Evolutionary conservation across 2,797 vertebrate species (phyloP).

Genomic region (Antrozous pallidus): DNA sequence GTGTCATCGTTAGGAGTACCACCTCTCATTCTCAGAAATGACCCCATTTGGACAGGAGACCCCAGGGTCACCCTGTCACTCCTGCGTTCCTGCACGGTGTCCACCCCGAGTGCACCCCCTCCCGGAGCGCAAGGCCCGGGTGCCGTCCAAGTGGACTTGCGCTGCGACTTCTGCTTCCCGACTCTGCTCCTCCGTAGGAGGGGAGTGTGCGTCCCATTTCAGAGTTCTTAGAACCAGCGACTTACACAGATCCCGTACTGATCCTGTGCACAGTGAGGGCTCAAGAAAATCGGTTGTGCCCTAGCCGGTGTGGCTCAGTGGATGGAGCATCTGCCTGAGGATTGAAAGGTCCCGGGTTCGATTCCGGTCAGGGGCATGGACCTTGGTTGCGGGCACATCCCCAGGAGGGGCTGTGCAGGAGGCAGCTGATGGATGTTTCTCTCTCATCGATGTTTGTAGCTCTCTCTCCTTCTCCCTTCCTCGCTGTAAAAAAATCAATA

Average conservation of each 20-base stretch:
- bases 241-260: neutral
- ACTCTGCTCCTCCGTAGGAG: neutral
- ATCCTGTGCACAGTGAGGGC: rapidly evolving
- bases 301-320: too few species aligned
- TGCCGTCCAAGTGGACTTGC: neutral
- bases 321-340: too few species aligned
- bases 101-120: neutral
- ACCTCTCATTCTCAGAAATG: neutral
- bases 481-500: too few species aligned
- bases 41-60: neutral
- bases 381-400: too few species aligned
- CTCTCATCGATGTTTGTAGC: too few species aligned
- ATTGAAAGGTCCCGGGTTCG: too few species aligned
- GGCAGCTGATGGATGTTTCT: too few species aligned
- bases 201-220: neutral
- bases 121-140: neutral
- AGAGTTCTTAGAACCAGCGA: neutral
- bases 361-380: too few species aligned
- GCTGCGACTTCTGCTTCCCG: neutral
- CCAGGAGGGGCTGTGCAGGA: too few species aligned
- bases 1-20: neutral
- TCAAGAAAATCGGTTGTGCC: neutral
- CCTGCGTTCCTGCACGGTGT: neutral
- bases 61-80: too few species aligned
- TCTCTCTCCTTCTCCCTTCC: too few species aligned